These are phyloP conservation scores for Caenorhabditis imperialis DNA, from an alignment of 2,888 invertebrate species.

Conservation along the genomic window DNA sequence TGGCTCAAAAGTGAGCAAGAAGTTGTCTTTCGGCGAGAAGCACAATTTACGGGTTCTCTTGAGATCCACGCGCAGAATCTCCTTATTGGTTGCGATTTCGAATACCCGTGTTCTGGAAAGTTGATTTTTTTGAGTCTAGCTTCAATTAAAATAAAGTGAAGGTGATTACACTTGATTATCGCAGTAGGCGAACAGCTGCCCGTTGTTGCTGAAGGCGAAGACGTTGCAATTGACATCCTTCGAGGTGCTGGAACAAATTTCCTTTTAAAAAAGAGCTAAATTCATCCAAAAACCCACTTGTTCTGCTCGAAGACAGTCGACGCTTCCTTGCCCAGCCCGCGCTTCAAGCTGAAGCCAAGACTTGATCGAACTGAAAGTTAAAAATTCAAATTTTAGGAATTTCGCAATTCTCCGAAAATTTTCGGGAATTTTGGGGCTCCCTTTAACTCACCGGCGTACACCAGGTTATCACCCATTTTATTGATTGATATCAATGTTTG, in stretches of 20 bases:
- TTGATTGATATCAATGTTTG: constrained; percentile 38
- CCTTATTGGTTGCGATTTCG: constrained; percentile 68
- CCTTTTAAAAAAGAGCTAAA: not conserved
- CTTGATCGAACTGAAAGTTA: constrained; percentile 65
- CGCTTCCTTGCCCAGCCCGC: constrained; percentile 62
- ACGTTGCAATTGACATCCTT: constrained; percentile 69
- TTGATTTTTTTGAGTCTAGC: not conserved
- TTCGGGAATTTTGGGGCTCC: not conserved
- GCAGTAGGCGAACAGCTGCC: constrained; percentile 73
- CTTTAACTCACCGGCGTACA: constrained; percentile 60
- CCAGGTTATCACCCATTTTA: constrained; percentile 69
- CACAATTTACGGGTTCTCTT: constrained; percentile 68
- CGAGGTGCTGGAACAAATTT: constrained; percentile 59
- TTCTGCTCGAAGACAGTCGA: constrained; percentile 59
- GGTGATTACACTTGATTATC: constrained; percentile 66
- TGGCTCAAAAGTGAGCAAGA: constrained; percentile 73
- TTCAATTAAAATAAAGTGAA: not conserved
- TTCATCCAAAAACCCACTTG: constrained; percentile 37
- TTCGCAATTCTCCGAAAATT: not conserved
- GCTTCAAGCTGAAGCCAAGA: constrained; percentile 66
- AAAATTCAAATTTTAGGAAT: constrained; percentile 17
- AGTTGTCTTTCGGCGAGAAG: constrained; percentile 75
- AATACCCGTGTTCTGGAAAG: constrained; percentile 69
- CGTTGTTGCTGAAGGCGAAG: constrained; percentile 73
- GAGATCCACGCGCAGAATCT: constrained; percentile 63